Conservation (phyloP, 1,140 invertebrate genomes). For the Ceratina calcarata region DNA sequence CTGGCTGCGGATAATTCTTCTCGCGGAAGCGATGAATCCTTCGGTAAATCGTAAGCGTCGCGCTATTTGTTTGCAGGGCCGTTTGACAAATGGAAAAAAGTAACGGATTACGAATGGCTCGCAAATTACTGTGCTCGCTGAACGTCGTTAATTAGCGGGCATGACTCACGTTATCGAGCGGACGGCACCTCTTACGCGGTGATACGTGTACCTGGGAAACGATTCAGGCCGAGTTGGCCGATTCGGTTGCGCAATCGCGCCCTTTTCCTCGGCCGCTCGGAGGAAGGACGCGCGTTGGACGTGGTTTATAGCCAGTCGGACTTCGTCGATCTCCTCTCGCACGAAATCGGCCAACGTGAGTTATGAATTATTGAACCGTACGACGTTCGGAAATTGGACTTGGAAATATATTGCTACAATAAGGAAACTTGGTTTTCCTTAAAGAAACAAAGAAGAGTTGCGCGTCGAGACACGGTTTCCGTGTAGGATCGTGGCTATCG, state of each 20-base stretch:
- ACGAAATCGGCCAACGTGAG: neutral
- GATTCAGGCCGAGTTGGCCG: constrained; percentile 41
- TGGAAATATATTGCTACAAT: neutral
- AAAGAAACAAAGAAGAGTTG: neutral
- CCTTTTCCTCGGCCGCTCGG: constrained; percentile 12
- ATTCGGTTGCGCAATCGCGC: constrained; percentile 26
- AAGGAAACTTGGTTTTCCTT: neutral
- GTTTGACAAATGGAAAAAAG: constrained; percentile 46
- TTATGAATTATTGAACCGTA: constrained; percentile 13
- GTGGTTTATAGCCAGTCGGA: constrained; percentile 2
- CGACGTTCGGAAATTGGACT: neutral
- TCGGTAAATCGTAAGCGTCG: constrained; percentile 12
- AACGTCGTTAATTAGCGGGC: constrained; percentile 59
- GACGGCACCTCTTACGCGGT: constrained; percentile 37
- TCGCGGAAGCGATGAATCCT: neutral
- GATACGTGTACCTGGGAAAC: constrained; percentile 33
- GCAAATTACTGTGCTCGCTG: constrained; percentile 54
- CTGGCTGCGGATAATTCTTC: neutral
- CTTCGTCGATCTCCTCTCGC: neutral
- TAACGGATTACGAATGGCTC: constrained; percentile 43
- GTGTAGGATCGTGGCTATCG: neutral
- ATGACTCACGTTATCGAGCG: constrained; percentile 57
- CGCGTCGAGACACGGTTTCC: neutral
- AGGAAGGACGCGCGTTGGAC: constrained; percentile 11
- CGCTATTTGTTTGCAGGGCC: constrained; percentile 13